A percentile compares a stretch with the other conserved stretches of the same genome.
phyloP scores from a whole-genome alignment of 2,797 vertebrate genomes.

The Buphagus erythrorhynchus region DNA sequence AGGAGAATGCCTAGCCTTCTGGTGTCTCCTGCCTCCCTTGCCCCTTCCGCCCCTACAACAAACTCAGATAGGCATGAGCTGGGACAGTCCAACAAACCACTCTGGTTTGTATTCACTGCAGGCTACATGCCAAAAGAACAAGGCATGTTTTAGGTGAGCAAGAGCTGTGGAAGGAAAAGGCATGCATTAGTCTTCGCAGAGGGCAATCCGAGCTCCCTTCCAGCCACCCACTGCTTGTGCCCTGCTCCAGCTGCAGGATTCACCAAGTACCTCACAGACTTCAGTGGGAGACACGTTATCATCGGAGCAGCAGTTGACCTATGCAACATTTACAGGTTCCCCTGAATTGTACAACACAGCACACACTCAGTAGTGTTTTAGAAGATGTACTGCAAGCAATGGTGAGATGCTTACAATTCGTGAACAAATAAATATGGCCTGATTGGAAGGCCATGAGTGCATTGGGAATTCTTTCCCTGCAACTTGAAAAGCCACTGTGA shows the following conservation, averaged over 20 bases:
- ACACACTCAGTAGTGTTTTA: not conserved
- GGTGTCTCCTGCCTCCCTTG: not conserved
- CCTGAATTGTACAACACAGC: not conserved
- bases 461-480: not conserved
- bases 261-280: not conserved
- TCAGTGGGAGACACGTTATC: not conserved
- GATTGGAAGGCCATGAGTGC: not conserved
- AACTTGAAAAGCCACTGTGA: not conserved
- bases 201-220: not conserved
- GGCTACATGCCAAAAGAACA: rapidly evolving
- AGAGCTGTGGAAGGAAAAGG: not conserved
- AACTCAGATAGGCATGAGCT: not conserved
- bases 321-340: not conserved
- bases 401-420: not conserved
- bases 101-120: not conserved
- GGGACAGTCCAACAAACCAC: not conserved
- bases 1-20: not conserved
- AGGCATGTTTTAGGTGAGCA: not conserved
- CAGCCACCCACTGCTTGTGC: rapidly evolving
- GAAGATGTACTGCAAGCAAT: not conserved
- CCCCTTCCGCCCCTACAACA: not conserved
- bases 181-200: not conserved
- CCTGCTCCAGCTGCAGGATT: not conserved
- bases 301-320: rapidly evolving
- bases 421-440: not conserved